Evolutionary conservation across 2,888 invertebrate species (phyloP).

Genomic region (Cheilosia vernalis): DNA sequence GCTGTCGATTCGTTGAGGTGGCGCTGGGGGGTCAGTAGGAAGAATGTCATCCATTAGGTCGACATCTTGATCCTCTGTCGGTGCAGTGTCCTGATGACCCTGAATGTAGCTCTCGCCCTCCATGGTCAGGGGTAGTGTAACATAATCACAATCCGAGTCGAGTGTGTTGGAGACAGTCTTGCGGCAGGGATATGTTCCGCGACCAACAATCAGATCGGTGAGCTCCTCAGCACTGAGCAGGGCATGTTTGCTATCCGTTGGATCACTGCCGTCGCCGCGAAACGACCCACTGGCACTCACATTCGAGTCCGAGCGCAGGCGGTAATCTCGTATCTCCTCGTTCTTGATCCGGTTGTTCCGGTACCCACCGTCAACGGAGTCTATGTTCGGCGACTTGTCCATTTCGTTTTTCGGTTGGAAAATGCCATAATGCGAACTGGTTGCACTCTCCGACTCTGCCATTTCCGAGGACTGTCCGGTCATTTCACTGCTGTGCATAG

Average conservation of each 20-base stretch:
- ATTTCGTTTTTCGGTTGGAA: conserved; percentile 85
- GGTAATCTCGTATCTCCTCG: conserved; percentile 84
- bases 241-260: conserved; percentile 90
- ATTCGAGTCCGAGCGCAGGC: conserved; percentile 90
- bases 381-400: conserved; percentile 83
- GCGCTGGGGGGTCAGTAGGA: conserved; percentile 86
- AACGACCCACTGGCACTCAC: conserved; percentile 91
- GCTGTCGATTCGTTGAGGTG: conserved; percentile 89
- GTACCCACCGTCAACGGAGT: conserved; percentile 85
- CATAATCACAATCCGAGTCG: conserved; percentile 95
- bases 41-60: conserved; percentile 83
- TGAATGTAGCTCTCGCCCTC: conserved; percentile 85
- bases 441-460: conserved; percentile 85
- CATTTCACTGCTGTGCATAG: conserved; percentile 88
- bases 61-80: conserved; percentile 84
- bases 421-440: conserved; percentile 85
- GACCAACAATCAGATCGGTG: conserved; percentile 92
- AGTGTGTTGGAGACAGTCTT: conserved; percentile 93
- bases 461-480: conserved; percentile 86
- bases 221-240: conserved; percentile 92
- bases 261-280: conserved; percentile 95
- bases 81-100: conserved; percentile 86
- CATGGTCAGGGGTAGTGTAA: conserved; percentile 88
- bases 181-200: conserved; percentile 89
- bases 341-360: conserved; percentile 83